Base-by-base conservation (phyloP, 1,140 invertebrate species). In the Pristionchus pacificus region DNA sequence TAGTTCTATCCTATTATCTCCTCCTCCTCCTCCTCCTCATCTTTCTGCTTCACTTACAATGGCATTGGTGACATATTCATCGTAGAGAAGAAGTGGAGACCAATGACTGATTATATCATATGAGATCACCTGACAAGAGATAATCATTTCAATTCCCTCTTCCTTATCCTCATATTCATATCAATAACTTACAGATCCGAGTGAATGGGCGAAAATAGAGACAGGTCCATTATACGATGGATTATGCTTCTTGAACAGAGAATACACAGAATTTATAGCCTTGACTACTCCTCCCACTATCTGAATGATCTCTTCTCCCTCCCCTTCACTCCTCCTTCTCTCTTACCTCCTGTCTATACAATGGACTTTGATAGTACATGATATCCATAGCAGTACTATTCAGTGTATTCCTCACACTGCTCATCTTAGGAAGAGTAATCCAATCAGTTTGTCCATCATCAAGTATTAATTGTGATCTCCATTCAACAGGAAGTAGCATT, bases 31-130 rank as follows among this genome's bases (percentile, higher is more conserved):
- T 77, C 78, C 68, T 60, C 61, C 74, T 77, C 60, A 70, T 82
- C 77, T 64, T 74, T 57, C 70, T 78, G 32, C 14, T n/a, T 28
- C 10, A 72, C 73, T 57, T 65, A 78, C 80, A 57, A 84, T 82
- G n/a, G 79, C 75, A 27, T 81, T 76, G 6, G 81, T 76, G 27
- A 85, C 78, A 60, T 79, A 86, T 74, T 86, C 81, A 70, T 87
- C 86, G 77, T 87, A 87, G n/a, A 86, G 73, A 58, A 84, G 71
- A 3, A 86, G 79, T n/a, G 86, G 87, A 68, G 87, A 87, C 89
- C 89, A 91, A 28, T 89, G 89, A 32, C 89, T 91, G 32, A 91
- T 87, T 75, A 91, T 90, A 79, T 92, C 91, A 83, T 91, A 91
- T 0, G 89, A 88, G 73, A 92, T 91, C 31, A 92, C 38, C 38